Base-by-base conservation (phyloP, 2,113 vertebrate species). In the Galbula dea region DNA sequence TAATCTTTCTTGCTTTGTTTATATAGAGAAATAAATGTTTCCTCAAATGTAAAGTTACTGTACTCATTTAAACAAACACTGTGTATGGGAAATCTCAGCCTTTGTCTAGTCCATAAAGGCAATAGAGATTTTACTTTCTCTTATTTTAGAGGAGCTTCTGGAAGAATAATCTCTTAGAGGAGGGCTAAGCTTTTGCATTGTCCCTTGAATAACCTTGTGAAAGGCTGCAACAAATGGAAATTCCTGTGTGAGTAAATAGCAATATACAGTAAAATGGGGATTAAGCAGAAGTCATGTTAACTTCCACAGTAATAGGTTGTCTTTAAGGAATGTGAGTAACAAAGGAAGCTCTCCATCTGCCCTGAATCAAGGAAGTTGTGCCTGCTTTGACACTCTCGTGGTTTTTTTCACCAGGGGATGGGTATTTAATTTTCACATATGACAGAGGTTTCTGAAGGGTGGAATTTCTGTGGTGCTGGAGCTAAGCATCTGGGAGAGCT, bases 1-100 rank as follows among this genome's bases (percentile, higher is more conserved):
- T 94, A 89, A 91, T 96, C 84, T 91, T 89, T 94, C 75, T 88
- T 12, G 34, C 8, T 88, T 93, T 94, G 87, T 95, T 95, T 95
- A 93, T 89, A 75, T 46, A 67, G 51, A 83, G 79, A 89, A 90
- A 93, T 88, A 94, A 96, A 95, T 74, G 84, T 81, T 95, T 96
- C 91, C 89, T 92, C 67, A 77, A 89, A 93, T 55, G 57, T 85
- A 52, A 93, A 85, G 72, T 96, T 67, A 92, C 63, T 71, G 59
- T 85, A 85, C 43, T 73, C n/a, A 66, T 87, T 94, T 87, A 94
- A 96, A 87, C 87, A 93, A 91, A 94, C 41, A 41, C 36, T 74
- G 37, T 72, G 45, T 69, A 86, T 51, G 89, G 89, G 77, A 93
- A 95, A 91, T 21, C 43, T 93, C 75, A 77, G 58, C 46, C 55